Conservation (phyloP, 2,888 invertebrate genomes). For the Bombyx huttoni region DNA sequence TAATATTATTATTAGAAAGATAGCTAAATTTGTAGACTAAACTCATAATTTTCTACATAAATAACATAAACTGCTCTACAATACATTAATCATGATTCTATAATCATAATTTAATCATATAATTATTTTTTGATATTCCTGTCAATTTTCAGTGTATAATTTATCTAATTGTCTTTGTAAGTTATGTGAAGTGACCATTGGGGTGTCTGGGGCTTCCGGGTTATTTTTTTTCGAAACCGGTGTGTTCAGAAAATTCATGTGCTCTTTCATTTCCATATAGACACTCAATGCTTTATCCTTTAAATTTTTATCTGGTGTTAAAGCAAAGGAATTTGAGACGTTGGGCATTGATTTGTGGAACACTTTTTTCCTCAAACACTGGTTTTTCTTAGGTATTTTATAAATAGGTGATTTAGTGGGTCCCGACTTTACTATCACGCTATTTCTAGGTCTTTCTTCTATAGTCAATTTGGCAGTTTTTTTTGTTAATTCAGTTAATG, state of each 20-base stretch:
- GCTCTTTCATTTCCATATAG: conserved; percentile 54
- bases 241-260: conserved; percentile 50
- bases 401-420: conserved; percentile 43
- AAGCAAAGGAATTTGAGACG: conserved; percentile 17
- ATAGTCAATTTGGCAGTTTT: conserved; percentile 8
- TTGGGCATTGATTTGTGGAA: conserved; percentile 47
- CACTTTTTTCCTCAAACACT: conserved; percentile 39
- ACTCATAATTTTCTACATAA: too few species aligned
- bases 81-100: too few species aligned
- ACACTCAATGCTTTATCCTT: conserved; percentile 36
- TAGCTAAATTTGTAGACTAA: too few species aligned
- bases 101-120: too few species aligned
- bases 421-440: conserved; percentile 16
- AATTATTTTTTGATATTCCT: too few species aligned
- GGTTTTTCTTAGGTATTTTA: conserved; percentile 48
- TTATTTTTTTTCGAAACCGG: conserved; percentile 28
- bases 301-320: conserved; percentile 30
- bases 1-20: too few species aligned
- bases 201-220: conserved; percentile 30
- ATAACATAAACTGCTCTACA: too few species aligned
- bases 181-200: conserved; percentile 46
- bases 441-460: neutral
- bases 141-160: conserved; percentile 35
- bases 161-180: conserved; percentile 52
- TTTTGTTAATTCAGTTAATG: conserved; percentile 16